Evolutionary conservation across 2,113 vertebrate species (phyloP).

Genomic region (Condylura cristata): DNA sequence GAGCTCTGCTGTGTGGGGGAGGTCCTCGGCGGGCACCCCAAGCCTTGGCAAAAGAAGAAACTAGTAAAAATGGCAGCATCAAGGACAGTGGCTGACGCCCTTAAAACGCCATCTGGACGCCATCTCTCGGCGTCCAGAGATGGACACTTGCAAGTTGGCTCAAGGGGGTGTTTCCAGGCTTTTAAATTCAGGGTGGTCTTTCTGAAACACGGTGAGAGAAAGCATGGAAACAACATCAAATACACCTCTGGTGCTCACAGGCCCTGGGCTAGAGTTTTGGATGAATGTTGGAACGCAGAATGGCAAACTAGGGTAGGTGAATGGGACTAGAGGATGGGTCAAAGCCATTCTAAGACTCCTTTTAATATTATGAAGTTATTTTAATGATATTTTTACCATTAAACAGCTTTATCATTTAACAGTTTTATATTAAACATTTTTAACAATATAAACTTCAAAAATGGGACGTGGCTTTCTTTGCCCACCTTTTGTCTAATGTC

Average conservation of each 20-base stretch:
- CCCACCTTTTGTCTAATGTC: background rate
- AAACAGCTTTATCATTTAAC: too few species aligned
- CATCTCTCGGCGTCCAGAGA: too few species aligned
- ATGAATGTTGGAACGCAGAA: background rate
- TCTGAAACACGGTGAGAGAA: background rate
- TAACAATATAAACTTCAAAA: background rate
- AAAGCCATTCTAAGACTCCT: background rate
- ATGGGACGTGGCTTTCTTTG: background rate
- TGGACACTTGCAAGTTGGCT: too few species aligned
- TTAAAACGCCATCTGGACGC: background rate
- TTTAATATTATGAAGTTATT: background rate
- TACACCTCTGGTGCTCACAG: background rate
- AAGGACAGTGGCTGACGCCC: too few species aligned
- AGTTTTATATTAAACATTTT: too few species aligned
- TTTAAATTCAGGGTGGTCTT: background rate
- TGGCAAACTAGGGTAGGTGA: background rate
- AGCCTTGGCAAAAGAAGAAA: background rate
- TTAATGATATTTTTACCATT: background rate
- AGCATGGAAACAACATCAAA: background rate
- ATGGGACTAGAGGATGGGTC: background rate
- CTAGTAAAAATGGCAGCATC: background rate
- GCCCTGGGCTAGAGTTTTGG: background rate
- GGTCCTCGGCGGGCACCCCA: too few species aligned
- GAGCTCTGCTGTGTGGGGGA: background rate
- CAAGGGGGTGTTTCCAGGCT: too few species aligned